A percentile compares a stretch with the other conserved stretches of the same genome.
Evolutionary conservation across 2,797 vertebrate species (phyloP).

Genomic region (Otolemur crassicaudatus): DNA sequence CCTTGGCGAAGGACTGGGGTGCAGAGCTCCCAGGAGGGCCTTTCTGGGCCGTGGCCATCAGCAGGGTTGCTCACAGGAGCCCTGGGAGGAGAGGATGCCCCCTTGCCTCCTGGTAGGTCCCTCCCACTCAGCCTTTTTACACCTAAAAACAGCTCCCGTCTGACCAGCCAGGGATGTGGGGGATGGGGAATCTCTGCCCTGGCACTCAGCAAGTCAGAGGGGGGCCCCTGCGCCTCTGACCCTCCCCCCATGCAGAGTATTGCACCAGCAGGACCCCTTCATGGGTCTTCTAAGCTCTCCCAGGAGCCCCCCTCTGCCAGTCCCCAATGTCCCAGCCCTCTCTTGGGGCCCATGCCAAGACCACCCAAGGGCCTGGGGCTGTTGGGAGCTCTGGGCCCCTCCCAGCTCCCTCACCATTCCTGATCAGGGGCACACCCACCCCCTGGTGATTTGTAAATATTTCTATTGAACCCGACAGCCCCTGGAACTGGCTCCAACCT

Average conservation of each 20-base stretch:
- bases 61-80: not conserved
- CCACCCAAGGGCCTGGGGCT: conserved; percentile 43
- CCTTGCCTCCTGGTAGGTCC: not conserved
- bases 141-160: not conserved
- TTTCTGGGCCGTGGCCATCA: not conserved
- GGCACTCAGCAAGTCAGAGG: not conserved
- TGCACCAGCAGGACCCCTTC: conserved; percentile 79
- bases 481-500: conserved; percentile 68
- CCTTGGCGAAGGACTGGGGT: not conserved
- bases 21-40: not conserved
- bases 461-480: conserved; percentile 63
- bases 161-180: not conserved
- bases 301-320: conserved; percentile 73
- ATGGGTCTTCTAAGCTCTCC: conserved; percentile 67
- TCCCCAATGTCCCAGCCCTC: not conserved
- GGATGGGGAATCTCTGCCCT: not conserved
- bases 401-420: conserved; percentile 28
- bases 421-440: conserved; percentile 12
- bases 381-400: conserved; percentile 18
- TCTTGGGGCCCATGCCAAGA: not conserved
- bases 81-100: not conserved
- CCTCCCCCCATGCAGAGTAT: conserved; percentile 57
- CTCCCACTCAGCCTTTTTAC: not conserved
- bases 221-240: not conserved
- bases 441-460: conserved; percentile 76